These are phyloP conservation scores for Varanus komodoensis DNA, from an alignment of 2,113 vertebrate species.

Conservation along the genomic window DNA sequence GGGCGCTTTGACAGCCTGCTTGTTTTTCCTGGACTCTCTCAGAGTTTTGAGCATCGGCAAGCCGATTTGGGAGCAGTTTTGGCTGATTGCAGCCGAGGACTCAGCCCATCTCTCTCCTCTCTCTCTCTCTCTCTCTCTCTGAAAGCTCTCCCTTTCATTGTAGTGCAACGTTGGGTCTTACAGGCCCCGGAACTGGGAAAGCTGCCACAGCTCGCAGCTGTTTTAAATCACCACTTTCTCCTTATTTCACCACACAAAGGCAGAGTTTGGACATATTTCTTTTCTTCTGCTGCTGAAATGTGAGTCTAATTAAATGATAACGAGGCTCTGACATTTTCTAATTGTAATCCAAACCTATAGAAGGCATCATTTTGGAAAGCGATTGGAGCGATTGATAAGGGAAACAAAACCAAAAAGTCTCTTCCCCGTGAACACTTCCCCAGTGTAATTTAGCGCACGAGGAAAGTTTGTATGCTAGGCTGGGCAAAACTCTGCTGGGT, in stretches of 20 bases:
- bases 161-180: background rate
- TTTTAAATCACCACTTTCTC: conserved; percentile 74
- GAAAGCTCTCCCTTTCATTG: background rate
- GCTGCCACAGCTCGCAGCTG: conserved; percentile 61
- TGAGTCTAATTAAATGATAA: conserved; percentile 79
- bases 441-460: accelerated
- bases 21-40: conserved; percentile 63
- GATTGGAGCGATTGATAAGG: conserved; percentile 69
- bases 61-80: conserved; percentile 61
- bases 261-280: conserved; percentile 58
- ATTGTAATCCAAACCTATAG: conserved; percentile 72
- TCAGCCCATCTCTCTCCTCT: conserved; percentile 23
- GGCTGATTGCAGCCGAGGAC: conserved; percentile 56
- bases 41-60: conserved; percentile 45
- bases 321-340: conserved; percentile 78
- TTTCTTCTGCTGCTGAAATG: conserved; percentile 71
- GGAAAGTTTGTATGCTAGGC: background rate
- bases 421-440: background rate
- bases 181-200: conserved; percentile 26
- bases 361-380: conserved; percentile 61
- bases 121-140: conserved; percentile 1
- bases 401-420: conserved; percentile 2
- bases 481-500: background rate
- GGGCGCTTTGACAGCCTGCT: conserved; percentile 64
- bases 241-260: conserved; percentile 68